Conservation (phyloP, 2,797 vertebrate genomes). For the Crocodylus rhombifer region DNA sequence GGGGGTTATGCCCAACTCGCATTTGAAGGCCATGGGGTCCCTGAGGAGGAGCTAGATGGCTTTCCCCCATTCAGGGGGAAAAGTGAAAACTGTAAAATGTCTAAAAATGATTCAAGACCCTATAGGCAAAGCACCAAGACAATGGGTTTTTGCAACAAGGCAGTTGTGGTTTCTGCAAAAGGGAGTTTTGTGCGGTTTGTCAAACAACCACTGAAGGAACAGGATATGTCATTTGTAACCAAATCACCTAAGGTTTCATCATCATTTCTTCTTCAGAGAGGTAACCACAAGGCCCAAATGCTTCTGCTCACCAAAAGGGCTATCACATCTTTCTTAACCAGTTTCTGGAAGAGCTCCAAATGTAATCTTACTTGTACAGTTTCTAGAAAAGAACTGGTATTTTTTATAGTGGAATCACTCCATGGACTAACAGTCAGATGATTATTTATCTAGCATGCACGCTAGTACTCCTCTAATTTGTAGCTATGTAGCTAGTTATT, state of each 20-base stretch:
- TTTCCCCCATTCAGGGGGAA: neutral
- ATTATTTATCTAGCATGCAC: constrained; percentile 46
- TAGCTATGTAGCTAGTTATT: constrained; percentile 60
- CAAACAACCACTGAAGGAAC: neutral
- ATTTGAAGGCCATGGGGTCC: neutral
- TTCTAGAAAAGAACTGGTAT: constrained; percentile 36
- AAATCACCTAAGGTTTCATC: neutral
- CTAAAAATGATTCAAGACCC: too few relatives aligned
- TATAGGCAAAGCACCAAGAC: neutral
- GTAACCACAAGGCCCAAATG: neutral
- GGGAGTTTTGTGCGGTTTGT: neutral
- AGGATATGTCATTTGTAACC: neutral
- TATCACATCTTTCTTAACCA: neutral
- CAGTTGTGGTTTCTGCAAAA: neutral
- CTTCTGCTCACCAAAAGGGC: neutral
- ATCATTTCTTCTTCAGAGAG: neutral
- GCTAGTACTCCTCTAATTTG: constrained; percentile 56
- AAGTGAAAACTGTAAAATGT: neutral
- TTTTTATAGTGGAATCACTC: constrained; percentile 9
- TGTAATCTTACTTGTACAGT: constrained; percentile 22
- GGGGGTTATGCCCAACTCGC: neutral
- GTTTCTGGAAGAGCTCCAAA: constrained; percentile 32
- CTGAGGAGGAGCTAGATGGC: neutral
- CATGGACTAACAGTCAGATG: constrained; percentile 47
- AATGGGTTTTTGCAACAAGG: neutral